Conservation (phyloP, 2,888 invertebrate genomes). For the Noctua janthina region DNA sequence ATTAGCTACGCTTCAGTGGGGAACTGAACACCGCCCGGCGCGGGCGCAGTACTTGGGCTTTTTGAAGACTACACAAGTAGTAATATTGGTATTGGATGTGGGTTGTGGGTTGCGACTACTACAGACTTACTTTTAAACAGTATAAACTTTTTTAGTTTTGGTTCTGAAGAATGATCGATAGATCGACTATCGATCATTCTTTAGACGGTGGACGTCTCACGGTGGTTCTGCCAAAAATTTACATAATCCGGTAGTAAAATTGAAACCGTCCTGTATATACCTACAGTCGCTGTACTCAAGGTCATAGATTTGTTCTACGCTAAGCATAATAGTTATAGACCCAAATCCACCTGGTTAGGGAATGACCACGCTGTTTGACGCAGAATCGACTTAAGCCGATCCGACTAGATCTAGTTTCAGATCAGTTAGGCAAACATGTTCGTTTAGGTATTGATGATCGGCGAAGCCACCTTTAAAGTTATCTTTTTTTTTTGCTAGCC, state of each 20-base stretch:
- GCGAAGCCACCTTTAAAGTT: not conserved
- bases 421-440: not conserved
- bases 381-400: not conserved
- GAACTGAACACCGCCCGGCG: constrained; percentile 59
- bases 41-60: constrained; percentile 44
- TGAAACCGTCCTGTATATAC: not conserved
- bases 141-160: not conserved
- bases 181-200: too few relatives aligned
- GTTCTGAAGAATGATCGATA: not conserved
- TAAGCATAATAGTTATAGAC: not conserved
- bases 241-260: not conserved
- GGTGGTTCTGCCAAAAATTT: not conserved
- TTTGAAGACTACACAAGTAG: constrained; percentile 51
- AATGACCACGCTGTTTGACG: not conserved
- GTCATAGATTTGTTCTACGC: not conserved
- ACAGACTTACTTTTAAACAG: constrained; percentile 23
- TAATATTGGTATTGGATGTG: constrained; percentile 32
- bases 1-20: constrained; percentile 79
- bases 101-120: constrained; percentile 6
- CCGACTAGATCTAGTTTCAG: constrained; percentile 4
- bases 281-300: not conserved
- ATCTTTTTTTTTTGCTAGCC: too few relatives aligned
- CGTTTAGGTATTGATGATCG: not conserved
- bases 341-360: not conserved
- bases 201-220: not conserved